Evolutionary conservation across 2,888 invertebrate species (phyloP).

Genomic region (Chloroclysta siterata): DNA sequence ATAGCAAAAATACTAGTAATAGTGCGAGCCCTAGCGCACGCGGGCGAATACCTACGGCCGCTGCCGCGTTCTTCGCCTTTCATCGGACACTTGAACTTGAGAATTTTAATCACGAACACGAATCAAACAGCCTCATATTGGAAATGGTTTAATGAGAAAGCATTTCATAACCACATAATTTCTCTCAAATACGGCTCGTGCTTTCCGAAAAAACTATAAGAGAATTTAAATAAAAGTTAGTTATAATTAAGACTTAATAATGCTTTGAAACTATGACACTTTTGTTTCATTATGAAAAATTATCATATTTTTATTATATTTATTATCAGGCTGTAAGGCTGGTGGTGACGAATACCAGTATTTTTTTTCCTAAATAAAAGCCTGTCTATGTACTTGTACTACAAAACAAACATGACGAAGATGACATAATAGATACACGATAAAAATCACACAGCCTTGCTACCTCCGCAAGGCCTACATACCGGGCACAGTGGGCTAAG

Average conservation of each 20-base stretch:
- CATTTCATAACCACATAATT: constrained; percentile 20
- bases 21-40: constrained; percentile 30
- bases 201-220: neutral
- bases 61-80: constrained; percentile 37
- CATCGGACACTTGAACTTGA: constrained; percentile 45
- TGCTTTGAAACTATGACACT: too few relatives aligned
- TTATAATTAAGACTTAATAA: too few relatives aligned
- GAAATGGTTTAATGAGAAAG: constrained; percentile 21
- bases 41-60: constrained; percentile 34
- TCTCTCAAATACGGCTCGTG: neutral
- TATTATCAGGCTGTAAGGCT: too few relatives aligned
- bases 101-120: constrained; percentile 48
- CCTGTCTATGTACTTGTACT: neutral
- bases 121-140: constrained; percentile 30
- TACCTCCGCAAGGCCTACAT: constrained; percentile 35
- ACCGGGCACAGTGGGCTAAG: constrained; percentile 23
- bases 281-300: too few relatives aligned
- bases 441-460: constrained; percentile 33
- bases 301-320: too few relatives aligned
- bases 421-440: constrained; percentile 35
- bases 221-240: too few relatives aligned
- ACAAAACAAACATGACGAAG: constrained; percentile 27
- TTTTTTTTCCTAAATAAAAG: neutral
- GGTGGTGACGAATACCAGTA: too few relatives aligned
- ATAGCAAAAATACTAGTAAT: too few relatives aligned